Base-by-base conservation (phyloP, 1,140 invertebrate genomes). In the Caenorhabditis latens region DNA sequence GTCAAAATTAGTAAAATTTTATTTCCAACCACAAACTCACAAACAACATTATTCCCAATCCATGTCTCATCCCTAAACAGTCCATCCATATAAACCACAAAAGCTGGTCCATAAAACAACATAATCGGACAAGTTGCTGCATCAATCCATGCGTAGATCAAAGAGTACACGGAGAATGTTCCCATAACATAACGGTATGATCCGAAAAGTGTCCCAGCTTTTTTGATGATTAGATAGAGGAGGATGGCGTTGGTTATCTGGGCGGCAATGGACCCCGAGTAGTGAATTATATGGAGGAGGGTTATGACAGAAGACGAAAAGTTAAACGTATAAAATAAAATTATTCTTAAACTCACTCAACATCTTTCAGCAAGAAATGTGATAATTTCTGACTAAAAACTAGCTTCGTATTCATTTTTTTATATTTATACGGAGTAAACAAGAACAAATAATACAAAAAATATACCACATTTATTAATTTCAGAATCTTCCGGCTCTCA, bases 141-240 rank as follows among this genome's bases (percentile, higher is more conserved):
- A 40, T 67, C 63, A 40, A 67, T 40, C 24, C 24, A 67, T 42
- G 63, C 63, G 40, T 67, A 67, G 40, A 42, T 42, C 32, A 67
- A 40, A 5, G 63, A 67, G 16, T 21, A 32, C 19, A 42, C 16
- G 7, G 63, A 19, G 21, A 40, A 67, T 4, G 32, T 16, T 4
- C 24, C 11, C 63, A 67, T 67, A 2, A 67, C 24, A 14, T 67
- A 21, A 42, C 63, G 63, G 40, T 67, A 67, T 1, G 63, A 21
- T 40, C 32, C 63, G 13, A 67, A 67, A 21, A 67, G 40, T 67
- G 19, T 42, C 42, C 32, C 19, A 32, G 63, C 63, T 40, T 67
- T 67, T 67, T 19, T 67, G 13, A 40, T 40, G 40, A 67, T 67
- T 16, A 67, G 40, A 42, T 42, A 67, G 5, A 67, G 11, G 11